Evolutionary conservation across 2,113 vertebrate species (phyloP).

Genomic region (Dromas ardeola): DNA sequence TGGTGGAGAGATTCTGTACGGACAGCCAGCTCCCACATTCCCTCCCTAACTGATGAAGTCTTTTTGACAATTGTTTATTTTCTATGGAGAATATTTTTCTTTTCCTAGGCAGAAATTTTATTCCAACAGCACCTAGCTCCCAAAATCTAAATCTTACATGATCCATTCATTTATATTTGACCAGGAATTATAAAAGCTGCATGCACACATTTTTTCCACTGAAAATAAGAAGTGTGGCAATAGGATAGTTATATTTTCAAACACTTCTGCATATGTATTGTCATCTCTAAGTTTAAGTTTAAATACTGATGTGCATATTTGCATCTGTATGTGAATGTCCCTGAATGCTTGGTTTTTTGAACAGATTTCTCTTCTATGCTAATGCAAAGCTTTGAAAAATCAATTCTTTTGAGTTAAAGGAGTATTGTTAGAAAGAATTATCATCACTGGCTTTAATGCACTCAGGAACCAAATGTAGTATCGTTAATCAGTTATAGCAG

Average conservation of each 20-base stretch:
- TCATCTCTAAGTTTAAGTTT: background rate
- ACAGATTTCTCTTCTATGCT: background rate
- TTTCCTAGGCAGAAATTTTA: background rate
- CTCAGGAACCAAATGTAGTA: background rate
- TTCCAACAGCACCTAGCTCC: background rate
- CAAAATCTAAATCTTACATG: background rate
- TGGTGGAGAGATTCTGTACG: background rate
- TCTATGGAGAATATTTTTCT: background rate
- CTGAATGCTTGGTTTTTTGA: background rate
- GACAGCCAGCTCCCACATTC: background rate
- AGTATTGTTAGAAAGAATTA: background rate
- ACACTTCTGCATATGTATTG: background rate
- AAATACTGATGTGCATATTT: background rate
- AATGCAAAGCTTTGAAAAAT: constrained; percentile 32
- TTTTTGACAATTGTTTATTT: background rate
- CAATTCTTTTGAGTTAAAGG: background rate
- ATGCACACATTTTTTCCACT: background rate
- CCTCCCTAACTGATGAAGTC: background rate
- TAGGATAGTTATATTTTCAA: background rate
- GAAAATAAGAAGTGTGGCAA: background rate
- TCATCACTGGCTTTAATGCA: constrained; percentile 1
- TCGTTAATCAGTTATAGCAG: constrained; percentile 5
- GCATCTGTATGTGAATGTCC: background rate
- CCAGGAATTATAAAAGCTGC: background rate
- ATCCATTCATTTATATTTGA: background rate